phyloP scores from a whole-genome alignment of 1,140 invertebrate species.

The Periplaneta americana region DNA sequence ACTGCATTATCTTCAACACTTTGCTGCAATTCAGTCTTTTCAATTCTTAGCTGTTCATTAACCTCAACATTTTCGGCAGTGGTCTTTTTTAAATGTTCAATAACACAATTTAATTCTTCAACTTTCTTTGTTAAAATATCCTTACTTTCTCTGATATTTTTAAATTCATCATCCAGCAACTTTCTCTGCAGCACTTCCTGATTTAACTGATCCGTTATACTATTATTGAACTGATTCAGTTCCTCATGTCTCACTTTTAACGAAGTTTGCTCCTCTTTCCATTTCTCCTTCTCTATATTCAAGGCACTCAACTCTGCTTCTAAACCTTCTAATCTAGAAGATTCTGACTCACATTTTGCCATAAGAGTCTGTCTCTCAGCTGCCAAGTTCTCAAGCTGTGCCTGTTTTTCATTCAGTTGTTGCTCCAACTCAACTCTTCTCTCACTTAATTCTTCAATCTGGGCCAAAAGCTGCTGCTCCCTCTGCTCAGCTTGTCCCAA shows the following conservation, averaged over 20 bases:
- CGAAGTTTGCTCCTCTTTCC: background rate
- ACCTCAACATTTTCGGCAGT: background rate
- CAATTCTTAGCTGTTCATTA: background rate
- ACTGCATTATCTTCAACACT: background rate
- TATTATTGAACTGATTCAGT: background rate
- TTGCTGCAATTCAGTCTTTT: background rate
- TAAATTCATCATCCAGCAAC: background rate
- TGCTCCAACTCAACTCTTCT: constrained; percentile 6
- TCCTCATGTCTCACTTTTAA: background rate
- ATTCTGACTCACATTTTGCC: background rate
- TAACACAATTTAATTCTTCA: background rate
- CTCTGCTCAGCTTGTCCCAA: background rate
- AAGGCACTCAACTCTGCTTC: background rate
- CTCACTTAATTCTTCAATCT: background rate
- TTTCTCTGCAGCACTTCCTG: background rate
- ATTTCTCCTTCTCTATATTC: background rate
- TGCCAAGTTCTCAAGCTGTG: background rate
- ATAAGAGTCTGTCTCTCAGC: background rate
- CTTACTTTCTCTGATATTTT: background rate
- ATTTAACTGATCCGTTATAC: background rate
- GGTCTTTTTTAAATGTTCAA: background rate
- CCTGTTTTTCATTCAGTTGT: background rate
- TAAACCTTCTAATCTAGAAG: background rate
- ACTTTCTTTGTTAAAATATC: background rate
- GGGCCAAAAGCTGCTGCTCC: background rate